Base-by-base conservation (phyloP, 2,888 invertebrate genomes). In the Hydraecia micacea region DNA sequence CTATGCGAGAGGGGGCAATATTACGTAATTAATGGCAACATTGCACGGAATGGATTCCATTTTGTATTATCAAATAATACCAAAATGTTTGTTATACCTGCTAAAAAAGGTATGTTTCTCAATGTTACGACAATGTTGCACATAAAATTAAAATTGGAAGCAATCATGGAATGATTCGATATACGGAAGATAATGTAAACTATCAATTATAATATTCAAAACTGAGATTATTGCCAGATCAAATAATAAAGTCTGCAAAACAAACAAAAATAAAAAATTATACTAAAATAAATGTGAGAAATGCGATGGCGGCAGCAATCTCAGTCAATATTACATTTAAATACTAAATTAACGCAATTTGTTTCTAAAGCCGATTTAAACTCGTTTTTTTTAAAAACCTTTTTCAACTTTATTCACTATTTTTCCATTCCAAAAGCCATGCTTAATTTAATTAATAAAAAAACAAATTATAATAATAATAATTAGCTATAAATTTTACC, bases 161-260 rank as follows among this genome's bases (percentile, higher is more conserved):
- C 93, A 93, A 92, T 88, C 87, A 90, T 95, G 96, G 96, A 96
- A 96, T 96, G 96, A 93, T 93, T 91, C 83, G 82, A 85, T 74
- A 82, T 90, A 89, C 93, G 92, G 93, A 94, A 93, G 91, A 92
- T 91, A 90, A 90, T 87, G 87, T 90, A 88, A 91, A 91, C 88
- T 86, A 90, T 90, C 78, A 83, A 90, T 82, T 87, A 86, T 88
- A 91, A 89, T 88, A 90, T 91, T 90, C 58, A 73, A 83, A 88
- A 90, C 93, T 92, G 90, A 94, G 91, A 94, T 93, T 94, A 93
- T 92, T 93, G 93, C 94, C 91, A 91, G 89, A 89, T 87, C 80
- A 79, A 78, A 87, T 84, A 88, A 87, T 87, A 87, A 89, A 86
- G 87, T 89, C 73, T 79, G 82, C 55, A 85, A 86, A 87, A 84